Evolutionary conservation across 2,888 invertebrate genomes (phyloP).

Genomic region (Platerodrilus igneus): DNA sequence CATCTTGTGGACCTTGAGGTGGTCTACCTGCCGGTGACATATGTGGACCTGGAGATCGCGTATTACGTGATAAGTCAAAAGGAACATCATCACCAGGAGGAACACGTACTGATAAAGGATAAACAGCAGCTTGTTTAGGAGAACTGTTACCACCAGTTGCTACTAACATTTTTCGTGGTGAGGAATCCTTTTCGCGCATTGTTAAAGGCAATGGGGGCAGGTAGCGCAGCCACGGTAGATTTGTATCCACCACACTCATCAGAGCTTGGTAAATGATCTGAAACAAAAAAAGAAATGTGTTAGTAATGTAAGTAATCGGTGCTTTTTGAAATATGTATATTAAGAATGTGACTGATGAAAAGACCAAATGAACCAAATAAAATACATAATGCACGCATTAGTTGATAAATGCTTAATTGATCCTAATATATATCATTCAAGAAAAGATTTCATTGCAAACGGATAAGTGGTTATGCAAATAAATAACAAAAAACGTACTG

Average conservation of each 20-base stretch:
- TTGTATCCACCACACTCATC: conserved; percentile 72
- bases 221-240: conserved; percentile 53
- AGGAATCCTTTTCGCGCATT: conserved; percentile 89
- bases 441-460: no score
- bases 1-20: conserved; percentile 49
- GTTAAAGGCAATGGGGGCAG: conserved; percentile 56
- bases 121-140: conserved; percentile 71
- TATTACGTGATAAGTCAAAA: conserved; percentile 60
- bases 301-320: no score
- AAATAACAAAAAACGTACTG: no score
- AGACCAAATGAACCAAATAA: no score
- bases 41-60: conserved; percentile 50
- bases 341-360: no score
- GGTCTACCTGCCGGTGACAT: conserved; percentile 57
- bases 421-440: no score
- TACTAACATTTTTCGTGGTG: conserved; percentile 79
- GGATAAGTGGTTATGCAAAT: no score
- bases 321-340: no score
- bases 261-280: conserved; percentile 42
- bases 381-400: no score
- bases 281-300: no score
- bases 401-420: no score
- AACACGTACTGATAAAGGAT: conserved; percentile 60
- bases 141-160: conserved; percentile 57
- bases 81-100: conserved; percentile 56